These are phyloP conservation scores for Echinops telfairi DNA, from an alignment of 2,113 vertebrate genomes.

Conservation along the genomic window DNA sequence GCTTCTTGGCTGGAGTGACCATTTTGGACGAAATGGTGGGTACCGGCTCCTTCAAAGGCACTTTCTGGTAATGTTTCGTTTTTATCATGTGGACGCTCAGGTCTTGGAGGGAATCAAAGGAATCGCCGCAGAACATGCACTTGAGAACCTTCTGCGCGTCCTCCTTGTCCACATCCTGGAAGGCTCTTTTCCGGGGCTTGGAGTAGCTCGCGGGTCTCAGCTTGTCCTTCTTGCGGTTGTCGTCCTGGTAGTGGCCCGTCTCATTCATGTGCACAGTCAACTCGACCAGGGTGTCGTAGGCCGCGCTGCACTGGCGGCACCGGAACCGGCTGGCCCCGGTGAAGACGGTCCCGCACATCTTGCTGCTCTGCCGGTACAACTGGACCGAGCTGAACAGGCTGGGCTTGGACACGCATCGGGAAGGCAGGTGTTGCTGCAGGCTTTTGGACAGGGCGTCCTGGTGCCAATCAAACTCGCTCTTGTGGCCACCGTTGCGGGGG, in stretches of 20 bases:
- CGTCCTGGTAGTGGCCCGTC: constrained; percentile 97
- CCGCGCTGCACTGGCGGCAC: constrained; percentile 97
- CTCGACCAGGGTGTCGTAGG: constrained; percentile 98
- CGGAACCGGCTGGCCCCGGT: constrained; percentile 97
- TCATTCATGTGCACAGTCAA: constrained; percentile 98
- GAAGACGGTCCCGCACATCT: constrained; percentile 94
- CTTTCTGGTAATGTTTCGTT: constrained; percentile 99
- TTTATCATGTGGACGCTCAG: constrained; percentile 99
- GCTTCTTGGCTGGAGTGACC: constrained; percentile 95
- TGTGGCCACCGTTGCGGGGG: constrained; percentile 92
- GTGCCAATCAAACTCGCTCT: constrained; percentile 98
- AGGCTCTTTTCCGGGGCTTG: constrained; percentile 95
- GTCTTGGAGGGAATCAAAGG: constrained; percentile 98
- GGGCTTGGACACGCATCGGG: constrained; percentile 93
- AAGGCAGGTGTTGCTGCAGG: constrained; percentile 94
- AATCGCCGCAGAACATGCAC: constrained; percentile 99
- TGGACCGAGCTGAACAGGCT: constrained; percentile 98
- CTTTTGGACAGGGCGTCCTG: constrained; percentile 97
- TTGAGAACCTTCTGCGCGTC: constrained; percentile 98
- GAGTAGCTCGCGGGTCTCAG: constrained; percentile 93
- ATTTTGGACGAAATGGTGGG: constrained; percentile 96
- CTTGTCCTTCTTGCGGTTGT: constrained; percentile 96
- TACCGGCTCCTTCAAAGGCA: constrained; percentile 99
- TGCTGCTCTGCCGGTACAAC: constrained; percentile 96
- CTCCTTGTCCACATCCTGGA: constrained; percentile 98